Conservation (phyloP, 2,113 vertebrate species). For the Tautogolabrus adspersus region DNA sequence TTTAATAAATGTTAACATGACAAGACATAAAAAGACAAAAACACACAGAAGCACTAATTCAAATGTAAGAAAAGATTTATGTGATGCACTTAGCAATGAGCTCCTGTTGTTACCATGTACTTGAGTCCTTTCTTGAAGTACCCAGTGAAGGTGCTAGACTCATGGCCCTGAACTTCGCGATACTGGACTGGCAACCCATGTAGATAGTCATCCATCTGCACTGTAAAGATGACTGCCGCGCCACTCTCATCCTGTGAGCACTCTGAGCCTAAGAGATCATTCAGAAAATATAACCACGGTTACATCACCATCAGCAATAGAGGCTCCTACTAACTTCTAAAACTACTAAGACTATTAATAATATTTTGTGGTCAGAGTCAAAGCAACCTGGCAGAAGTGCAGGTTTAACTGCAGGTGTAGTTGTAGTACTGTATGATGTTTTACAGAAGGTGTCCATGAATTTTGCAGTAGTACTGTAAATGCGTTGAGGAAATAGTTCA, state of each 20-base stretch:
- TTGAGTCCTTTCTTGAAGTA: constrained; percentile 93
- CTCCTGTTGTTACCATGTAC: constrained; percentile 84
- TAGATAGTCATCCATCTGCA: constrained; percentile 92
- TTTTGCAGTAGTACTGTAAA: constrained; percentile 65
- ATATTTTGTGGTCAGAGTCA: neutral
- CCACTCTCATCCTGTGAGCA: constrained; percentile 91
- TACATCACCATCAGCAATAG: too few species aligned
- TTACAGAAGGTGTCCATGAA: too few species aligned
- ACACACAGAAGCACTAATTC: too few species aligned
- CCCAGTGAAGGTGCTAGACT: constrained; percentile 87
- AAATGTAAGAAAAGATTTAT: too few species aligned
- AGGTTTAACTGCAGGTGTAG: neutral
- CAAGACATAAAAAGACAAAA: too few species aligned
- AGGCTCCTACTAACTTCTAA: neutral
- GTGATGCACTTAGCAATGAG: neutral
- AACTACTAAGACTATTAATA: neutral
- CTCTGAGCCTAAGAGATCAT: constrained; percentile 82
- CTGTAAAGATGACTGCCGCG: constrained; percentile 89
- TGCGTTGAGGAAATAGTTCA: too few species aligned
- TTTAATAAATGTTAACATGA: too few species aligned
- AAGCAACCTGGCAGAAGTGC: neutral
- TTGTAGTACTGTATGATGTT: neutral
- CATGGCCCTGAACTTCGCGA: constrained; percentile 88
- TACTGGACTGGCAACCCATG: constrained; percentile 87
- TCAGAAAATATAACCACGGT: constrained; percentile 11